Conservation (phyloP, 2,797 vertebrate genomes). For the Champsocephalus esox region DNA sequence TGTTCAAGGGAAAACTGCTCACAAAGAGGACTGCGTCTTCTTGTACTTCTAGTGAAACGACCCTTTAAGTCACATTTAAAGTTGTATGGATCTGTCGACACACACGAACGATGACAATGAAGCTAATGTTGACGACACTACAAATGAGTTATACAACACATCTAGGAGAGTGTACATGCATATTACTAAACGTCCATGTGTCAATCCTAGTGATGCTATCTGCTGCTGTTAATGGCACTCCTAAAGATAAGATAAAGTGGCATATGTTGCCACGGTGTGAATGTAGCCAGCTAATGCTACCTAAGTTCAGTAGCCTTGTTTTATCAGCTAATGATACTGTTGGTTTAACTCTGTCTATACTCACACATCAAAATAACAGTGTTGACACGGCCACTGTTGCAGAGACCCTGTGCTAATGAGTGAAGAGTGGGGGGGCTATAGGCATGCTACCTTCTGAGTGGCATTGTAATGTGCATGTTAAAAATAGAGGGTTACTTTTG, state of each 20-base stretch:
- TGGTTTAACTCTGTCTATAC: slow-evolving; percentile 35
- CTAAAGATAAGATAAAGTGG: neutral
- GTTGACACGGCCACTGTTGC: slow-evolving; percentile 45
- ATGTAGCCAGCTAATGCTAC: slow-evolving; percentile 19
- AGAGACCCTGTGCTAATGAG: slow-evolving; percentile 39
- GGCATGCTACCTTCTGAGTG: slow-evolving; percentile 32
- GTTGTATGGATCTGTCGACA: neutral
- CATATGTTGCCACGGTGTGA: slow-evolving; percentile 6
- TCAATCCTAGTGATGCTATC: slow-evolving; percentile 8
- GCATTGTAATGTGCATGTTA: slow-evolving; percentile 61
- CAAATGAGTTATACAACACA: neutral
- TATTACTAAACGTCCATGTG: neutral
- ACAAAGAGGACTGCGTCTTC: neutral
- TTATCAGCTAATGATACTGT: slow-evolving; percentile 34
- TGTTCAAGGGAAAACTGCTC: neutral
- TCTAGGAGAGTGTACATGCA: neutral
- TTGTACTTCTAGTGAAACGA: slow-evolving; percentile 18
- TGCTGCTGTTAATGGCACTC: slow-evolving; percentile 6
- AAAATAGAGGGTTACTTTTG: slow-evolving; percentile 69
- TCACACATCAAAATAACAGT: slow-evolving; percentile 43
- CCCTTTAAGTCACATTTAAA: slow-evolving; percentile 5
- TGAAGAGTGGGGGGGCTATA: slow-evolving; percentile 4
- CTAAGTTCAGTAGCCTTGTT: slow-evolving; percentile 22
- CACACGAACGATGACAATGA: slow-evolving; percentile 23
- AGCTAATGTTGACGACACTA: slow-evolving; percentile 8